phyloP scores from a whole-genome alignment of 2,113 vertebrate genomes.

The Rhinolophus ferrumequinum region DNA sequence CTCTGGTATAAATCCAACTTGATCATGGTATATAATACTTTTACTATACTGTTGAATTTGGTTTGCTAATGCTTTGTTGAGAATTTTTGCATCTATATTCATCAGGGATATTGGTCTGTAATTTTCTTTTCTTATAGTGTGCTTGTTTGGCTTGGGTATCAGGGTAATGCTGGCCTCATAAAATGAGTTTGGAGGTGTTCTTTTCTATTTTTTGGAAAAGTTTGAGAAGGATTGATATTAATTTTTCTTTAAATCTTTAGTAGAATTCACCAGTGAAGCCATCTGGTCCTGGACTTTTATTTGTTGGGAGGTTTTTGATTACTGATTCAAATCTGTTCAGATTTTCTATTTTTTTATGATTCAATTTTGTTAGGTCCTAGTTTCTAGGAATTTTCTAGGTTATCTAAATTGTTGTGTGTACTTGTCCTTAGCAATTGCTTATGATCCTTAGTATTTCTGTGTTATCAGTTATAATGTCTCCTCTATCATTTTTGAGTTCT shows the following conservation, averaged over 20 bases:
- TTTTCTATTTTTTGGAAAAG: conserved; percentile 3
- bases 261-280: background rate
- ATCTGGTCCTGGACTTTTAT: background rate
- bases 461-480: background rate
- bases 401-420: background rate
- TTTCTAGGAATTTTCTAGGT: background rate
- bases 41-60: background rate
- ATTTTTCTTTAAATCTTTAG: background rate
- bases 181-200: background rate
- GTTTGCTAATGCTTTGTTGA: background rate
- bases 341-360: background rate
- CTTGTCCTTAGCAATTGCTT: background rate
- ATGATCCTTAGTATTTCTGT: background rate
- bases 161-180: background rate
- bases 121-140: background rate
- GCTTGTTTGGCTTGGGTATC: background rate
- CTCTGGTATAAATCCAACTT: background rate
- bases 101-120: background rate
- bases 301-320: background rate
- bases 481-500: background rate
- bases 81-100: background rate
- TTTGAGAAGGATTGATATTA: background rate
- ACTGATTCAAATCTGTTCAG: background rate
- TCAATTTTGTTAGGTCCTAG: background rate
- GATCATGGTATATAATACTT: background rate